These are phyloP conservation scores for Drosophila parthenogenetica DNA, from an alignment of 2,888 invertebrate genomes.

Conservation along the genomic window DNA sequence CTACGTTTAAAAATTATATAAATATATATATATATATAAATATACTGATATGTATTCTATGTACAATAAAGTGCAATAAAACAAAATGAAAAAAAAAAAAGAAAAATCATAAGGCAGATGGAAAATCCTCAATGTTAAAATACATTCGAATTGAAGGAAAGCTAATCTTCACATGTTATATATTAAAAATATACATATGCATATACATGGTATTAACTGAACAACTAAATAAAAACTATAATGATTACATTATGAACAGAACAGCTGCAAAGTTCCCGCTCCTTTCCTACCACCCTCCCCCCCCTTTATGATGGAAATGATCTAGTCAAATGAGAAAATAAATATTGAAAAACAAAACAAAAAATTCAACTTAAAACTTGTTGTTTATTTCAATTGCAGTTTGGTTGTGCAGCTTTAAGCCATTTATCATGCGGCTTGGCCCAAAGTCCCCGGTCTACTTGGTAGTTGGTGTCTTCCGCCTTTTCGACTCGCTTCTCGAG, in stretches of 20 bases:
- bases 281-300: not conserved
- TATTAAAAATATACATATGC: conserved; percentile 58
- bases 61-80: conserved; percentile 58
- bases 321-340: conserved; percentile 83
- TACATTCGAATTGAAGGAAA: not conserved
- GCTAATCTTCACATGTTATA: conserved; percentile 69
- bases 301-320: conserved; percentile 64
- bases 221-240: conserved; percentile 67
- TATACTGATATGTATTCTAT: conserved; percentile 42
- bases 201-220: conserved; percentile 73
- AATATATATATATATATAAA: conserved; percentile 47
- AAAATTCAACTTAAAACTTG: conserved; percentile 23
- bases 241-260: conserved; percentile 72
- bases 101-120: not conserved
- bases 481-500: not conserved
- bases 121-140: conserved; percentile 9
- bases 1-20: conserved; percentile 64
- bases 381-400: conserved; percentile 12
- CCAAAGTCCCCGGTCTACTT: conserved; percentile 17
- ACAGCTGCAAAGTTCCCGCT: conserved; percentile 30
- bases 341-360: conserved; percentile 67
- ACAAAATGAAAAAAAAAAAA: conserved; percentile 4
- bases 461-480: not conserved
- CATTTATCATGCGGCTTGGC: conserved; percentile 63
- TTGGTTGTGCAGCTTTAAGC: conserved; percentile 30